A percentile compares a stretch with the other conserved stretches of the same genome.
Evolutionary conservation across 2,113 vertebrate genomes (phyloP).

Genomic region (Oryzias celebensis): DNA sequence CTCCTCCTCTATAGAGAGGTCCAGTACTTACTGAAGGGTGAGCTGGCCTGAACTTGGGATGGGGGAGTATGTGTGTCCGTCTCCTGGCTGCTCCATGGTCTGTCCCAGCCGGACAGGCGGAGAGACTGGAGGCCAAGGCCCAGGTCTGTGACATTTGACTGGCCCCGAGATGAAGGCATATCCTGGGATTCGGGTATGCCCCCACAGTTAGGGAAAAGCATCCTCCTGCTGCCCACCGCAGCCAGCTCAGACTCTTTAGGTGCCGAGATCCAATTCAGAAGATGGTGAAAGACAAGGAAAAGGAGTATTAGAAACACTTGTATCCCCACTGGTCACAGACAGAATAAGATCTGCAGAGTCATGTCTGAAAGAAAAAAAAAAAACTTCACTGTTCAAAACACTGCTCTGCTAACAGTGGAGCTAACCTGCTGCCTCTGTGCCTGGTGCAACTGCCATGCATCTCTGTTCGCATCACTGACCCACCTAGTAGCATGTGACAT

Average conservation of each 20-base stretch:
- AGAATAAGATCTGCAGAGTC: constrained; percentile 6
- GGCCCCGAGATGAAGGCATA: constrained; percentile 82
- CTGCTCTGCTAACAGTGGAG: constrained; percentile 52
- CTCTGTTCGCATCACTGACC: constrained; percentile 92
- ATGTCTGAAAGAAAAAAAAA: background rate
- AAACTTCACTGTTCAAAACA: constrained; percentile 14
- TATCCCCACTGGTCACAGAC: constrained; percentile 27
- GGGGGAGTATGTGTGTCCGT: constrained; percentile 72
- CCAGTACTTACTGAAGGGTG: constrained; percentile 87
- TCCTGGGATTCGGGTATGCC: constrained; percentile 78
- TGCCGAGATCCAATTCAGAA: constrained; percentile 74
- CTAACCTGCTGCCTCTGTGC: constrained; percentile 75
- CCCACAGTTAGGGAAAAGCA: constrained; percentile 90
- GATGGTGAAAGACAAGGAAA: constrained; percentile 23
- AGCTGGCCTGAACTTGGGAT: constrained; percentile 82
- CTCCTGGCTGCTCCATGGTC: constrained; percentile 96
- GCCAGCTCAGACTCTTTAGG: constrained; percentile 87
- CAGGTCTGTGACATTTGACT: constrained; percentile 88
- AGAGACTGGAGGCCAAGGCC: constrained; percentile 97
- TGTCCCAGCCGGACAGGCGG: constrained; percentile 92
- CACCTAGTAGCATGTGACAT: constrained; percentile 95
- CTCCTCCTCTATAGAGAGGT: background rate
- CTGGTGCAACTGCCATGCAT: constrained; percentile 83
- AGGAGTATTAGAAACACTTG: constrained; percentile 39
- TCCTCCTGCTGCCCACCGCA: constrained; percentile 89